Evolutionary conservation across 2,797 vertebrate genomes (phyloP).

Genomic region (Syngnathus rostellatus): DNA sequence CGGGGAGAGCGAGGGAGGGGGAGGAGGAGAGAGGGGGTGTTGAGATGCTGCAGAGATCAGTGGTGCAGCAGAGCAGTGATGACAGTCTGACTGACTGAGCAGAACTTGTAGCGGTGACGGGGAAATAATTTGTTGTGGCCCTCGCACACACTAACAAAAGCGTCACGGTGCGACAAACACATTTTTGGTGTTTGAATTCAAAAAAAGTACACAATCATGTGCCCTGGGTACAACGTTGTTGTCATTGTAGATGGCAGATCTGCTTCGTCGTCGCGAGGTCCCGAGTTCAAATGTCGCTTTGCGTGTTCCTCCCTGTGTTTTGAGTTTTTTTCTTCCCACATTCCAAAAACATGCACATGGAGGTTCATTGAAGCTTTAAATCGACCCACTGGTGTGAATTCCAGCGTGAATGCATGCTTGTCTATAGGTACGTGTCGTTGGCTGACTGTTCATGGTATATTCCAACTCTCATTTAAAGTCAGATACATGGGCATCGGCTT

Average conservation of each 20-base stretch:
- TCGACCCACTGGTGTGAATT: background rate
- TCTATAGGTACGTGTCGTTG: background rate
- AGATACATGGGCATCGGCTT: background rate
- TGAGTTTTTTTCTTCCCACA: background rate
- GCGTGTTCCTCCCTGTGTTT: background rate
- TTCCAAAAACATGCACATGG: background rate
- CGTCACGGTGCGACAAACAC: background rate
- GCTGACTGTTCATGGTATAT: background rate
- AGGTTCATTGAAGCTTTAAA: background rate
- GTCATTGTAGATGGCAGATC: background rate
- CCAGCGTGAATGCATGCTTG: background rate
- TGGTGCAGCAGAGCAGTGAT: conserved; percentile 39
- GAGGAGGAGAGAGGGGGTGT: conserved; percentile 5
- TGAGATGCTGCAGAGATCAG: conserved; percentile 37
- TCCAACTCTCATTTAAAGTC: background rate
- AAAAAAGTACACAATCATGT: background rate
- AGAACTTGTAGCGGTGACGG: conserved; percentile 36
- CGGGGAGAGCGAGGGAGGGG: conserved; percentile 9
- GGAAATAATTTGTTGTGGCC: conserved; percentile 30
- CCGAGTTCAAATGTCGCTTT: background rate
- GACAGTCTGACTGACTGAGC: conserved; percentile 44
- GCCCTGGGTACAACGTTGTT: background rate
- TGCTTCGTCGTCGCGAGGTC: background rate
- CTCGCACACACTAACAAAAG: conserved; percentile 16
- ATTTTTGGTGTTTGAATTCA: background rate